phyloP scores from a whole-genome alignment of 2,797 vertebrate species.

The Iguana delicatissima region DNA sequence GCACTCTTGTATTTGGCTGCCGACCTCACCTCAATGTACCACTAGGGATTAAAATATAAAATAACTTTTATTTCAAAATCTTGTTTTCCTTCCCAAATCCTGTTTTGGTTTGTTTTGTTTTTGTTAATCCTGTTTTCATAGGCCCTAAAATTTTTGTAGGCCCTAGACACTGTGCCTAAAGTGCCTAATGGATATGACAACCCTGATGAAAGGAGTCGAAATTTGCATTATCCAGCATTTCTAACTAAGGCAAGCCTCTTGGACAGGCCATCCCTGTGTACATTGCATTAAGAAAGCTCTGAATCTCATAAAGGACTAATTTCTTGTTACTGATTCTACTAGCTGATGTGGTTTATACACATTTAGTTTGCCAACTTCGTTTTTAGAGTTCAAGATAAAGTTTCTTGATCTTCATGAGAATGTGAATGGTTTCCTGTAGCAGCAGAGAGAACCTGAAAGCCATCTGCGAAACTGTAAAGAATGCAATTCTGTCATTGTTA shows the following conservation, averaged over 20 bases:
- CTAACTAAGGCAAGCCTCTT: not conserved
- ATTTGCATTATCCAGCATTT: not conserved
- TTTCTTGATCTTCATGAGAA: not conserved
- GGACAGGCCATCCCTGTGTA: not conserved
- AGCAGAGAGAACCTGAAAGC: not conserved
- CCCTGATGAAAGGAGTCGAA: not conserved
- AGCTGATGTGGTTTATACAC: not conserved
- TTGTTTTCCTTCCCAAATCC: too few relatives aligned
- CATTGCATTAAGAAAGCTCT: not conserved
- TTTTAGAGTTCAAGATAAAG: constrained; percentile 8
- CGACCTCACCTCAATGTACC: too few relatives aligned
- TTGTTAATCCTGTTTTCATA: too few relatives aligned
- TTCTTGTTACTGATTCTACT: not conserved
- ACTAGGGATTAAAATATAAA: too few relatives aligned
- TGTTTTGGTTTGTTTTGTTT: too few relatives aligned
- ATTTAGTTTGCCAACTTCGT: not conserved
- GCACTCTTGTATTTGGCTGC: too few relatives aligned
- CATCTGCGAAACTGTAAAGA: not conserved
- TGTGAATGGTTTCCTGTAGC: not conserved
- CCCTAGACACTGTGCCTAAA: too few relatives aligned
- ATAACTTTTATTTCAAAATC: too few relatives aligned
- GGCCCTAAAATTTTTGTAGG: too few relatives aligned
- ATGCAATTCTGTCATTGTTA: not conserved
- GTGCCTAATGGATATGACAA: too few relatives aligned
- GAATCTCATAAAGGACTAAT: not conserved